Base-by-base conservation (phyloP, 2,888 invertebrate species). In the Euzetes globulus region DNA sequence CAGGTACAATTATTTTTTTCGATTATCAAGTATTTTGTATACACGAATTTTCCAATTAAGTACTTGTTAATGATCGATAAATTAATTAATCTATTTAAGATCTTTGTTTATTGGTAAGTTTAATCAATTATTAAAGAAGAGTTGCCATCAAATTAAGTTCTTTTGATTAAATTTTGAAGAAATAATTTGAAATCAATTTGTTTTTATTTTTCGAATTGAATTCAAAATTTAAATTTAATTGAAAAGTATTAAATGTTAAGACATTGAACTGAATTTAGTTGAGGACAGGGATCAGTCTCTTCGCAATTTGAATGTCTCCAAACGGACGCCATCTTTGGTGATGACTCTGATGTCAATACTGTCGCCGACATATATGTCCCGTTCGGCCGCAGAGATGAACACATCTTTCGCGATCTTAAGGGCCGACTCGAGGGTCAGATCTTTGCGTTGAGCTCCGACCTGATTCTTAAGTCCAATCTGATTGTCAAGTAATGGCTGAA, bases 281-380 rank as follows among this genome's bases (percentile, higher is more conserved):
- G 58, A 25, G 13, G 27, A 13, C 58, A 9, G 22, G 11, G 71
- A 41, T 86, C 90, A 97, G 90, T 97, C 97, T 83, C 89, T 90
- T 81, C 97, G 88, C 76, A 97, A 86, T 76, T 88, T 45, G 7
- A 79, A 82, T 72, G 82, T 80, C 81, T 88, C 87, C 78, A 87
- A 86, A 19, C n/a, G 33, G 76, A 92, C 87, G 0, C 95, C 96
- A 84, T 89, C 90, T 79, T 91, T 91, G 22, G 94, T 94, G 78
- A 97, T 91, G 77, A 95, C 86, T 79, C 91, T 88, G 78, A 98
- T 90, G 76, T 87, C 85, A 79, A 97, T 89, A 75, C 88, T 88
- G 85, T 98, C 98, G 71, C 98, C 99, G 75, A 97, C 97, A 81
- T 94, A 91, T 80, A 97, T 98, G 82, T 99, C 98, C 81, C 99